Evolutionary conservation across 2,888 invertebrate species (phyloP).

Genomic region (Caenorhabditis japonica): DNA sequence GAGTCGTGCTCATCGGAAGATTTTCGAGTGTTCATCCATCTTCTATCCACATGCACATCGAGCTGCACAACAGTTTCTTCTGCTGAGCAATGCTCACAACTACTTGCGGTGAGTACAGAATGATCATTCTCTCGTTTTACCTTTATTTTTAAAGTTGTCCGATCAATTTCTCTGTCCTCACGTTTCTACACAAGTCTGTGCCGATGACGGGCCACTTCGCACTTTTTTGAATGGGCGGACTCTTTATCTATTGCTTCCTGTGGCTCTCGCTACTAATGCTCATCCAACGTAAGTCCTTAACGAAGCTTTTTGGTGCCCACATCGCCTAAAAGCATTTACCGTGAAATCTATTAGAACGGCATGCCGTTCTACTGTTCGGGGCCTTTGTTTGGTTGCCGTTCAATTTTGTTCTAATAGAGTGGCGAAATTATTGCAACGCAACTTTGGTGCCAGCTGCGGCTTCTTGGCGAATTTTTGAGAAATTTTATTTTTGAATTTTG

Average conservation of each 20-base stretch:
- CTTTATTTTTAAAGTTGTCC: slow-evolving; percentile 72
- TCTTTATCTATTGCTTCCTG: slow-evolving; percentile 62
- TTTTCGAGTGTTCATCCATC: slow-evolving; percentile 66
- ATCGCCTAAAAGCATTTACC: too few relatives aligned
- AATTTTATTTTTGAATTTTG: too few relatives aligned
- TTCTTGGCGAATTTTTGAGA: too few relatives aligned
- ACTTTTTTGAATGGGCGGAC: slow-evolving; percentile 62
- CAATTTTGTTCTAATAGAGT: too few relatives aligned
- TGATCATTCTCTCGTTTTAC: too few relatives aligned
- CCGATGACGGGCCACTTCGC: slow-evolving; percentile 59
- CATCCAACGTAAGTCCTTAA: slow-evolving; percentile 57
- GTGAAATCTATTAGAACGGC: too few relatives aligned
- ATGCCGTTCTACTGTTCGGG: too few relatives aligned
- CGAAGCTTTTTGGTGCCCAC: too few relatives aligned
- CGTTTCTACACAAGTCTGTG: slow-evolving; percentile 60
- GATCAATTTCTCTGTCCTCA: slow-evolving; percentile 70
- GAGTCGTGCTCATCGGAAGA: slow-evolving; percentile 57
- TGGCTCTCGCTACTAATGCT: slow-evolving; percentile 50
- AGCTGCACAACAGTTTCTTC: slow-evolving; percentile 43
- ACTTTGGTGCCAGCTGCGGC: too few relatives aligned
- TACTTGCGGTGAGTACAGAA: slow-evolving; percentile 64
- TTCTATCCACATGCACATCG: slow-evolving; percentile 58
- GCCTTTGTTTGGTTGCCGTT: too few relatives aligned
- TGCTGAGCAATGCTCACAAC: slow-evolving; percentile 58
- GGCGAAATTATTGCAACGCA: too few relatives aligned